Evolutionary conservation across 2,888 invertebrate species (phyloP).

Genomic region (Pyralis farinalis): DNA sequence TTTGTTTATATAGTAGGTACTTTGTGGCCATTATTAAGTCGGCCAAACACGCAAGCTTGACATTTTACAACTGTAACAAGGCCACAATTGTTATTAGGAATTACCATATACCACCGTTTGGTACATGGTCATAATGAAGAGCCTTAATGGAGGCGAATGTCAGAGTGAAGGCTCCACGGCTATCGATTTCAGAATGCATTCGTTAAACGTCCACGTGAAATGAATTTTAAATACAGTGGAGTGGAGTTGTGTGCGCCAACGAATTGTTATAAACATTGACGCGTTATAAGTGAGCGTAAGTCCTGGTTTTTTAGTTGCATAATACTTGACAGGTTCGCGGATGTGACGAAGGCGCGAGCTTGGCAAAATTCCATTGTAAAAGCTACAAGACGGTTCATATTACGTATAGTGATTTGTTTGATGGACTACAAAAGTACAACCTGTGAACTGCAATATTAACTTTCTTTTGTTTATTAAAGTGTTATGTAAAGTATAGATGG

Average conservation of each 20-base stretch:
- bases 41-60: conserved; percentile 64
- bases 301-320: neutral
- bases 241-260: neutral
- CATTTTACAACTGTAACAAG: conserved; percentile 77
- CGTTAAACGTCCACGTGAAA: conserved; percentile 22
- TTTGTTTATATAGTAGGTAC: conserved; percentile 33
- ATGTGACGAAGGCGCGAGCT: neutral
- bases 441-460: no score
- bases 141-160: conserved; percentile 52
- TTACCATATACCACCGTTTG: conserved; percentile 45
- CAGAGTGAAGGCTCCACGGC: conserved; percentile 48
- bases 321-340: conserved; percentile 1
- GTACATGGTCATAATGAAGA: conserved; percentile 38
- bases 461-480: no score
- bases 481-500: no score
- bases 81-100: conserved; percentile 64
- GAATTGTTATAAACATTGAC: neutral
- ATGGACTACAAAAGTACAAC: no score
- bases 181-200: conserved; percentile 34
- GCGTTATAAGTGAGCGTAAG: neutral
- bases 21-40: conserved; percentile 38
- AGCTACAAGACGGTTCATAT: no score
- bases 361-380: neutral
- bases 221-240: conserved; percentile 20
- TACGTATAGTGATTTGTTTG: no score